A percentile compares a stretch with the other conserved stretches of the same genome.
Evolutionary conservation across 1,140 invertebrate genomes (phyloP).

Genomic region (Drosophila athabasca): DNA sequence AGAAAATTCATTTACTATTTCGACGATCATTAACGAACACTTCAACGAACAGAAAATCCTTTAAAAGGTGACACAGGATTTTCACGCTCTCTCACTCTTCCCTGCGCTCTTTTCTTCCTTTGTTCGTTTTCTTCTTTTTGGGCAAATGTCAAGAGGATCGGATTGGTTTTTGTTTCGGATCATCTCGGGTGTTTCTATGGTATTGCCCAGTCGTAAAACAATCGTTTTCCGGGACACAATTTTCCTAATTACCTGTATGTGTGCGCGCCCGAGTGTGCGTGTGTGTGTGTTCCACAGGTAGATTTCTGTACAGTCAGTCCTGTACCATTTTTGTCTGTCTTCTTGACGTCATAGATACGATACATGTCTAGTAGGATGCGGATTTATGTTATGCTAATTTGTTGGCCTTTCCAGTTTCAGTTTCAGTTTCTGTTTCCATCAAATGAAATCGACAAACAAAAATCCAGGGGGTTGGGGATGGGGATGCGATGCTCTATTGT

Average conservation of each 20-base stretch:
- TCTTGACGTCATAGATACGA: slow-evolving; percentile 45
- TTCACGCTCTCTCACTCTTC: slow-evolving; percentile 28
- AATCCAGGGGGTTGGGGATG: background rate
- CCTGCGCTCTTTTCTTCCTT: background rate
- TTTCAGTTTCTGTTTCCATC: slow-evolving; percentile 53
- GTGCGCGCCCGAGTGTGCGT: slow-evolving; percentile 4
- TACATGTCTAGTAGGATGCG: background rate
- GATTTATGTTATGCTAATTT: slow-evolving; percentile 71
- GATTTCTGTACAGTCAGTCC: slow-evolving; percentile 2
- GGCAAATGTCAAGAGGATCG: slow-evolving; percentile 46
- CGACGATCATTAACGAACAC: slow-evolving; percentile 40
- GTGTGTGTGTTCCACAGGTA: slow-evolving; percentile 42
- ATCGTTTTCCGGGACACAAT: slow-evolving; percentile 18
- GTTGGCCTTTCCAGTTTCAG: slow-evolving; percentile 43
- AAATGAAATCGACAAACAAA: slow-evolving; percentile 58
- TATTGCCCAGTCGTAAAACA: slow-evolving; percentile 39
- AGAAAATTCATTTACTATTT: slow-evolving; percentile 42
- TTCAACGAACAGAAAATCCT: slow-evolving; percentile 37
- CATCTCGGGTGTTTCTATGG: slow-evolving; percentile 32
- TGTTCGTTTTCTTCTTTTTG: slow-evolving; percentile 22
- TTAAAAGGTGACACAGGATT: slow-evolving; percentile 42
- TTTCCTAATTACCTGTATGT: slow-evolving; percentile 53
- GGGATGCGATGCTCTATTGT: slow-evolving; percentile 56
- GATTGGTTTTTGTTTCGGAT: slow-evolving; percentile 2
- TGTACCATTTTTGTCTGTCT: slow-evolving; percentile 6